Conservation (phyloP, 2,888 invertebrate genomes). For the Coelogynopora nodosa region DNA sequence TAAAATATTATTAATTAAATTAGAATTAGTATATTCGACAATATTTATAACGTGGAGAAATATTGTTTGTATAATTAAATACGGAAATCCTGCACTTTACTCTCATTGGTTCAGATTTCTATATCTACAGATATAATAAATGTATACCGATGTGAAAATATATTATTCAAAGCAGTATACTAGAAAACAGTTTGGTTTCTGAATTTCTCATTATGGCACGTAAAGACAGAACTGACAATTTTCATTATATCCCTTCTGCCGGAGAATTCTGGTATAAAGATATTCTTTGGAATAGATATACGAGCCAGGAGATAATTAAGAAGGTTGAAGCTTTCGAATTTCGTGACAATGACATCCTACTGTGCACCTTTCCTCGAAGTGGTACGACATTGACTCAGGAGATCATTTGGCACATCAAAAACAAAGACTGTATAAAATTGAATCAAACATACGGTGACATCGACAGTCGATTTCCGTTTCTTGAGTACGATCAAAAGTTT, state of each 20-base stretch:
- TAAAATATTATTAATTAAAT: too few relatives aligned
- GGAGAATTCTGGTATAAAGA: slow-evolving; percentile 38
- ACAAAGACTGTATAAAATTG: neutral
- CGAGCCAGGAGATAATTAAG: slow-evolving; percentile 8
- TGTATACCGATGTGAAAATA: too few relatives aligned
- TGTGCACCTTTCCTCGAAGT: slow-evolving; percentile 38
- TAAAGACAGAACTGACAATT: neutral
- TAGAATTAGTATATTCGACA: too few relatives aligned
- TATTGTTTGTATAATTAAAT: too few relatives aligned
- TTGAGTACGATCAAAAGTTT: slow-evolving; percentile 30
- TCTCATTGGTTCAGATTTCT: too few relatives aligned
- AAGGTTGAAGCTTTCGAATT: slow-evolving; percentile 29
- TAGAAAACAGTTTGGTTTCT: too few relatives aligned
- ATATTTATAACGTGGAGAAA: too few relatives aligned
- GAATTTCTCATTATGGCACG: neutral
- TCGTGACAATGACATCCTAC: slow-evolving; percentile 7
- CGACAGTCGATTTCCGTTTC: slow-evolving; percentile 29
- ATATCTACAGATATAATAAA: too few relatives aligned
- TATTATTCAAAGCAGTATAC: too few relatives aligned
- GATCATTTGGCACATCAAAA: slow-evolving; percentile 36
- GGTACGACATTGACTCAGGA: slow-evolving; percentile 37
- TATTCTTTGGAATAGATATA: slow-evolving; percentile 41
- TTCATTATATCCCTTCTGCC: slow-evolving; percentile 17
- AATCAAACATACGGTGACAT: slow-evolving; percentile 33
- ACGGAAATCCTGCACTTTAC: too few relatives aligned